Evolutionary conservation across 2,797 vertebrate genomes (phyloP).

Genomic region (Botia kubotai): DNA sequence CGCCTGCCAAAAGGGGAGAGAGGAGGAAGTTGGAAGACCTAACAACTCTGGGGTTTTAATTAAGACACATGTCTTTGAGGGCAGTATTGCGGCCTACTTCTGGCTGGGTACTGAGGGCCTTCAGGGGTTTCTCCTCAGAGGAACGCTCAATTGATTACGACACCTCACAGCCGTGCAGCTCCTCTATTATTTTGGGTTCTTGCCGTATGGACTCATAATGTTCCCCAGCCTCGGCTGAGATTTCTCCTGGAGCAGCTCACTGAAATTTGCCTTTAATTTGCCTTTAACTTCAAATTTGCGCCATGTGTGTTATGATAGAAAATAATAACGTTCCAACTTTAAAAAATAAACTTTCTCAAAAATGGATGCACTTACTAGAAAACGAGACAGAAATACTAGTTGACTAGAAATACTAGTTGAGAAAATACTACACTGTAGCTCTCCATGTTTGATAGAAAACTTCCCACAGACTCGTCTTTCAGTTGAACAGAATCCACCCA

Average conservation of each 20-base stretch:
- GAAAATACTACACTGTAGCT: no score
- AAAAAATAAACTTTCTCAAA: no score
- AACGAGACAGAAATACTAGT: no score
- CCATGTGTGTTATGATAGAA: not conserved
- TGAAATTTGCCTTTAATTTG: not conserved
- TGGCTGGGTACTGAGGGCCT: conserved; percentile 35
- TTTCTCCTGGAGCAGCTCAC: not conserved
- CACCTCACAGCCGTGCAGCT: conserved; percentile 36
- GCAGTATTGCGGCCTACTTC: conserved; percentile 53
- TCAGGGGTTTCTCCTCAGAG: conserved; percentile 44
- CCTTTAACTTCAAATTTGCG: conserved; percentile 21
- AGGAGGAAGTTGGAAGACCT: conserved; percentile 44
- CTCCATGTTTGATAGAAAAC: no score
- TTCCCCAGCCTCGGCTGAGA: conserved; percentile 45
- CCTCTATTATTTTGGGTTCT: conserved; percentile 59
- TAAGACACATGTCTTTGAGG: conserved; percentile 54
- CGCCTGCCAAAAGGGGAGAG: conserved; percentile 9
- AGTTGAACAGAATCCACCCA: no score
- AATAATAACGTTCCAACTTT: no score
- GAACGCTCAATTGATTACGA: conserved; percentile 54
- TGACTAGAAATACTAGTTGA: no score
- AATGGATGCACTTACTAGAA: no score
- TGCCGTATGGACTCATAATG: conserved; percentile 55
- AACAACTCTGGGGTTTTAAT: conserved; percentile 53
- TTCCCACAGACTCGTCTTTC: no score